phyloP scores from a whole-genome alignment of 2,113 vertebrate species.

The Tyto alba region DNA sequence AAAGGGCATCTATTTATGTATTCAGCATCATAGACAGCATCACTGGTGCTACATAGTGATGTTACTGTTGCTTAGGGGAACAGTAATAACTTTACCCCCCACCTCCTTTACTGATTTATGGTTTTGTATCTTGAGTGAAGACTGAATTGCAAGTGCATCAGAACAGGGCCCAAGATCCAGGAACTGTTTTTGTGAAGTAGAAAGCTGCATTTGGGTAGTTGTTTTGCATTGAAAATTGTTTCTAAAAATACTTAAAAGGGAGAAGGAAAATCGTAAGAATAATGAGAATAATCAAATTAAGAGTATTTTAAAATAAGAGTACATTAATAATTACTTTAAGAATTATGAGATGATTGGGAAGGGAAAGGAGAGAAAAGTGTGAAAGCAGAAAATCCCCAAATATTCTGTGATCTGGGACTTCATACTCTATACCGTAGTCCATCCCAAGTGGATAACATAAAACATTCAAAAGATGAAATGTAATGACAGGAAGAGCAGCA shows the following conservation, averaged over 20 bases:
- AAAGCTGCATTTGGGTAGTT: neutral
- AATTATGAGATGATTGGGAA: neutral
- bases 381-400: neutral
- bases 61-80: neutral
- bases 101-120: neutral
- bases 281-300: slow-evolving; percentile 24
- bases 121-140: neutral
- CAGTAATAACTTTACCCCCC: neutral
- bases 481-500: neutral
- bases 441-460: neutral
- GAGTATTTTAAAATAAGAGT: neutral
- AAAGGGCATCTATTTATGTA: neutral
- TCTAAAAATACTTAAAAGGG: slow-evolving; percentile 19
- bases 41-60: neutral
- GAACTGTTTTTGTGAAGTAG: neutral
- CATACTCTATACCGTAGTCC: neutral
- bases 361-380: neutral
- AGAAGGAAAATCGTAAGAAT: neutral
- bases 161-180: neutral
- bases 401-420: neutral
- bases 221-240: neutral
- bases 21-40: neutral
- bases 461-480: neutral
- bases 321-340: neutral
- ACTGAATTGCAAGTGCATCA: neutral